Percentiles rank a stretch among this genome's conserved stretches.
phyloP scores from a whole-genome alignment of 2,888 invertebrate genomes.

The Dichetophora obliterata region DNA sequence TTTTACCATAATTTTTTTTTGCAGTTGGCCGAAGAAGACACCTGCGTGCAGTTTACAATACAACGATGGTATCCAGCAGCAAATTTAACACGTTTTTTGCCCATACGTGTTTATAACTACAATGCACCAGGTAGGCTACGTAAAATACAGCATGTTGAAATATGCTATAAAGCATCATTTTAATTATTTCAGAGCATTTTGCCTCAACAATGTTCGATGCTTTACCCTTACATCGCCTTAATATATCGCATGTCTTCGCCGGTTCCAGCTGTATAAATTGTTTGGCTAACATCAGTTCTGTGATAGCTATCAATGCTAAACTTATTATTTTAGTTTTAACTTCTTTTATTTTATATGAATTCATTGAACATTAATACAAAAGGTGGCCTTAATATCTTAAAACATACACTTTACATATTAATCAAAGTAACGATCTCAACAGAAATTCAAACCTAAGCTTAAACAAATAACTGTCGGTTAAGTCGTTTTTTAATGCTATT shows the following conservation, averaged over 20 bases:
- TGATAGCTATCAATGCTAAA: neutral
- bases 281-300: slow-evolving; percentile 76
- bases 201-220: slow-evolving; percentile 90
- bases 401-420: neutral
- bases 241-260: slow-evolving; percentile 92
- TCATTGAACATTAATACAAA: neutral
- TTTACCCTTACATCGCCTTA: slow-evolving; percentile 80
- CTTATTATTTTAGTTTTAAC: neutral
- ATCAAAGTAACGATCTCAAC: neutral
- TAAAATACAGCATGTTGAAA: neutral
- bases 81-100: slow-evolving; percentile 90
- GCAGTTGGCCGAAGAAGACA: slow-evolving; percentile 83
- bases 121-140: slow-evolving; percentile 87
- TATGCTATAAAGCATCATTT: neutral
- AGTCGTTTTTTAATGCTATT: slow-evolving; percentile 58
- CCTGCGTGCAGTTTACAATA: slow-evolving; percentile 89
- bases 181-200: slow-evolving; percentile 78
- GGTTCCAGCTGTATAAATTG: slow-evolving; percentile 92
- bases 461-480: neutral
- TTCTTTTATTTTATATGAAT: neutral
- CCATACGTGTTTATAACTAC: slow-evolving; percentile 90
- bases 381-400: neutral
- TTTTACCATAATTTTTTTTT: slow-evolving; percentile 48
- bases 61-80: slow-evolving; percentile 95
- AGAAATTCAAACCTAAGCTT: neutral